Evolutionary conservation across 2,797 vertebrate species (phyloP), one percentile per base, ranked within the genome.

Genomic region (Simalia tracyae): DNA sequence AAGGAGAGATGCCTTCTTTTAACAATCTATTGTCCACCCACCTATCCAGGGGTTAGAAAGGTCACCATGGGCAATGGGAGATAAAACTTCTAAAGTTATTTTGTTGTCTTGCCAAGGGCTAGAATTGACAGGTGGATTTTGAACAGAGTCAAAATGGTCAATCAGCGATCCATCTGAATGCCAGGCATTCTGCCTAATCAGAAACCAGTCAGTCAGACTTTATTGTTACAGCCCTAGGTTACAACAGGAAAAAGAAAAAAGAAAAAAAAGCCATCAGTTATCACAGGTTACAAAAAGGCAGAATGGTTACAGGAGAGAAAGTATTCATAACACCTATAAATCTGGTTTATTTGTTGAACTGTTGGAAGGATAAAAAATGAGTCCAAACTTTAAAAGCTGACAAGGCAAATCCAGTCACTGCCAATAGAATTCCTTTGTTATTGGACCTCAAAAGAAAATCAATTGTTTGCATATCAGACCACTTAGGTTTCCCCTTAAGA

Each of bases 291-390:
- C 36, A 66, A 81, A 81, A 81, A 81, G 76, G 9, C 76, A 81
- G 76, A 81, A 81, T 81, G 76, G 76, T 81, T 81, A 81, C 76
- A 81, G 76, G 42, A 81, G 76, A 81, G 76, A 81, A 81, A 81
- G 76, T 81, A 81, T 24, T 81, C 76, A 81, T 81, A 81, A 81
- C 76, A 81, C 42, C 76, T 10, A 81, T 81, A 81, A 81, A 81
- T 81, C 76, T 46, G 22, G 76, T 81, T 81, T 81, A 46, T 81
- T 81, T 81, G 76, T 46, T 81, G 22, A 81, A 81, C 36, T 81
- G 42, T 36, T 81, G 42, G 46, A 81, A 81, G 76, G 76, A 81
- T 81, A 24, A 81, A 81, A 81, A 81, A 81, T 46, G 42, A 81
- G 76, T 46, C 76, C 42, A 81, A 81, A 81, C 76, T 81, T 81